Percentiles rank a stretch among this genome's conserved stretches.
Conservation (phyloP, 2,113 vertebrate species). For the Dolichotis patagonum region DNA sequence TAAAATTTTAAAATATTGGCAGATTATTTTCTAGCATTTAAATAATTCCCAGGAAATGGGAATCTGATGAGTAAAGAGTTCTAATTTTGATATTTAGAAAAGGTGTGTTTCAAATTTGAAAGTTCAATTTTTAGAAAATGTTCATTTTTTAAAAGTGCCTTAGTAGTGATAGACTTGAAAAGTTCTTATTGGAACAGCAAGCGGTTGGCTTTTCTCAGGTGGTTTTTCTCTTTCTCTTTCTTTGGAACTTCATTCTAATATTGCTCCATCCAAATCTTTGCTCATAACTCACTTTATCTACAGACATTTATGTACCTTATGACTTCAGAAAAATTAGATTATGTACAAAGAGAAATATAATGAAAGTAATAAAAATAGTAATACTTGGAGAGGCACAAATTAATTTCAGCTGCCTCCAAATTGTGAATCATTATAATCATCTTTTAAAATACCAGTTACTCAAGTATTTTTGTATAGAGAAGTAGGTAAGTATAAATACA, state of each 20-base stretch:
- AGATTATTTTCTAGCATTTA: neutral
- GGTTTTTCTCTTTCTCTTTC: conserved; percentile 31
- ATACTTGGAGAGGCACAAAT: conserved; percentile 4
- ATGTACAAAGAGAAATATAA: conserved; percentile 1
- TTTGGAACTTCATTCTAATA: neutral
- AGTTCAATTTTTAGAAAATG: conserved; percentile 10
- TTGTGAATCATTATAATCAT: neutral
- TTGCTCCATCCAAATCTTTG: neutral
- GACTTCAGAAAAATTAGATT: conserved; percentile 20
- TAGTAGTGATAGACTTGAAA: conserved; percentile 8
- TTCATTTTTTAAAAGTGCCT: conserved; percentile 43
- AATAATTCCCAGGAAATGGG: neutral
- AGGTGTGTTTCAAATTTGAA: neutral
- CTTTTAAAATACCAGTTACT: conserved; percentile 3
- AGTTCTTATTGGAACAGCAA: conserved; percentile 42
- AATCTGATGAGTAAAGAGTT: neutral
- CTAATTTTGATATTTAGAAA: neutral
- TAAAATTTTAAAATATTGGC: neutral
- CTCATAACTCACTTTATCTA: conserved; percentile 35
- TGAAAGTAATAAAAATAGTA: conserved; percentile 10
- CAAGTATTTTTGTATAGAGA: neutral
- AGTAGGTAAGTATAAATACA: neutral
- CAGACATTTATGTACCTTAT: neutral
- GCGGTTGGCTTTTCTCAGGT: conserved; percentile 49
- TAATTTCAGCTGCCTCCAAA: conserved; percentile 4